Evolutionary conservation across 1,140 invertebrate species (phyloP).

Genomic region (Octopus sinensis): DNA sequence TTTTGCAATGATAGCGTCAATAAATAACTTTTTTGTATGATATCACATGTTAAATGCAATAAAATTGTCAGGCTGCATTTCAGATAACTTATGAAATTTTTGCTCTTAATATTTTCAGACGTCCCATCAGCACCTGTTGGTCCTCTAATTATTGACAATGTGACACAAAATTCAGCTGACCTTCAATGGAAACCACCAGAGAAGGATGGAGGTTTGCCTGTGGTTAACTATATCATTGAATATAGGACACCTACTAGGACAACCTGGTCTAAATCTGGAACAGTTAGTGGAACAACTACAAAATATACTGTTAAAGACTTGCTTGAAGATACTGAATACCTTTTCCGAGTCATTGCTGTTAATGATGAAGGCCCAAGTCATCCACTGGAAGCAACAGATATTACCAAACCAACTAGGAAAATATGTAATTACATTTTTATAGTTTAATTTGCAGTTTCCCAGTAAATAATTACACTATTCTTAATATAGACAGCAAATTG

Average conservation of each 20-base stretch:
- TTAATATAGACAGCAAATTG: no score
- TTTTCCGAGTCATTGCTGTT: conserved; percentile 83
- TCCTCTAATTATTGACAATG: conserved; percentile 62
- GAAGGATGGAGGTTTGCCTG: conserved; percentile 50
- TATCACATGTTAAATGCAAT: no score
- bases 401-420: conserved; percentile 61
- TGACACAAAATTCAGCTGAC: conserved; percentile 56
- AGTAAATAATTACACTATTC: no score
- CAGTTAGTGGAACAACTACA: conserved; percentile 26
- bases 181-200: conserved; percentile 52
- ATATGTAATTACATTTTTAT: background rate
- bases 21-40: no score
- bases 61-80: no score
- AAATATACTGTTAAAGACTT: conserved; percentile 85
- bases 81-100: no score
- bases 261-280: conserved; percentile 76
- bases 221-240: conserved; percentile 54
- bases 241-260: conserved; percentile 64
- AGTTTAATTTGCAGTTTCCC: no score
- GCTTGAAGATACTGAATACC: conserved; percentile 75
- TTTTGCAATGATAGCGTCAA: no score
- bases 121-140: conserved; percentile 86
- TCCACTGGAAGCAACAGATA: conserved; percentile 81
- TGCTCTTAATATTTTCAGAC: conserved; percentile 13
- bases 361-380: conserved; percentile 76